Percentiles rank a stretch among this genome's conserved stretches.
Conservation (phyloP, 1,140 invertebrate species). For the Psilanteris sp. region DNA sequence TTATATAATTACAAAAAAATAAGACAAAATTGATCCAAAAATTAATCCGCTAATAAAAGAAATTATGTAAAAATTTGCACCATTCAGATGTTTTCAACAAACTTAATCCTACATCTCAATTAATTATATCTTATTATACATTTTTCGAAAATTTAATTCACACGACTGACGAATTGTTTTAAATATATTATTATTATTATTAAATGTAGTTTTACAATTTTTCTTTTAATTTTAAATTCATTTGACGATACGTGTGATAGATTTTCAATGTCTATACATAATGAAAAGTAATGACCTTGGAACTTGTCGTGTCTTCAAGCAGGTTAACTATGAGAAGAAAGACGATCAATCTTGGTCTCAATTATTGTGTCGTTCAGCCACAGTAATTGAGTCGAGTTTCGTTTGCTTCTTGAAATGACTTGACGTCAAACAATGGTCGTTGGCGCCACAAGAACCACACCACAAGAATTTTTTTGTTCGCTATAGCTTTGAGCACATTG, state of each 20-base stretch:
- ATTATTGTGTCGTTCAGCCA: slow-evolving; percentile 75
- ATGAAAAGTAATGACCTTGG: slow-evolving; percentile 51
- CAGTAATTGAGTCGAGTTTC: slow-evolving; percentile 73
- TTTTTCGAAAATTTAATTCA: too few species aligned
- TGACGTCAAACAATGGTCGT: slow-evolving; percentile 67
- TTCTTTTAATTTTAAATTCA: too few species aligned
- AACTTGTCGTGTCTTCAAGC: slow-evolving; percentile 19
- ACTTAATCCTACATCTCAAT: too few species aligned
- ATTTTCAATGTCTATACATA: slow-evolving; percentile 24
- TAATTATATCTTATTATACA: too few species aligned
- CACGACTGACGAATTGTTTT: too few species aligned
- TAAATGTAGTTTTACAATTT: too few species aligned
- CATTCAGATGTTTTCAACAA: too few species aligned
- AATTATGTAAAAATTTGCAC: too few species aligned
- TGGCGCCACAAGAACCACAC: slow-evolving; percentile 19
- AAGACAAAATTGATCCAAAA: slow-evolving; percentile 5
- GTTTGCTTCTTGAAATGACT: slow-evolving; percentile 43
- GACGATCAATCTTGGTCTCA: slow-evolving; percentile 75
- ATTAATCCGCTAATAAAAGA: too few species aligned
- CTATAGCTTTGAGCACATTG: slow-evolving; percentile 12
- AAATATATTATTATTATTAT: too few species aligned
- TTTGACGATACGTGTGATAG: slow-evolving; percentile 2
- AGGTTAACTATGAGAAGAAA: slow-evolving; percentile 47
- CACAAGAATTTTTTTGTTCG: slow-evolving; percentile 29
- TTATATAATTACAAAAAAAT: slow-evolving; percentile 28